Percentiles rank a stretch among this genome's conserved stretches.
phyloP scores from a whole-genome alignment of 2,113 vertebrate species.

The Strix aluco region DNA sequence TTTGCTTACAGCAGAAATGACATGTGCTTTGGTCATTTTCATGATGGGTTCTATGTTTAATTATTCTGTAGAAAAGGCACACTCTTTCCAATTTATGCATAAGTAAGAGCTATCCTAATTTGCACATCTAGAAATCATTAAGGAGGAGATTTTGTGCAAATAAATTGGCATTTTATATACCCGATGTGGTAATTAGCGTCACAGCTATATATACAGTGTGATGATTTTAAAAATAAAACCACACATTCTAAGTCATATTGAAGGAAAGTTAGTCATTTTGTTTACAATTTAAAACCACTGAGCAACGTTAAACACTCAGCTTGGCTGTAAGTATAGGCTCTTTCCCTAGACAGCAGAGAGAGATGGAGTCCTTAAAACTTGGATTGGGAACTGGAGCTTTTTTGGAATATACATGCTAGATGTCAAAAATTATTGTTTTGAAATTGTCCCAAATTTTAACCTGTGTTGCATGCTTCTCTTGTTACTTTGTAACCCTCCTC shows the following conservation, averaged over 20 bases:
- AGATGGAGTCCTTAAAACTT: neutral
- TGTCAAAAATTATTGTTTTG: neutral
- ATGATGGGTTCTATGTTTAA: neutral
- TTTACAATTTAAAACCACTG: neutral
- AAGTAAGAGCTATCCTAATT: neutral
- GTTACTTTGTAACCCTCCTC: neutral
- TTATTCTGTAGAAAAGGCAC: neutral
- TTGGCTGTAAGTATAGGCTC: neutral
- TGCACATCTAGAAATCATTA: neutral
- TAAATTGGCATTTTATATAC: neutral
- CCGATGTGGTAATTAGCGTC: neutral
- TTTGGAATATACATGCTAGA: neutral
- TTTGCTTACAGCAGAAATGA: neutral
- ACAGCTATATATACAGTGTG: neutral
- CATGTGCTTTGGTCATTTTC: neutral
- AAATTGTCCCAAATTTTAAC: neutral
- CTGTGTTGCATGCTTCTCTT: neutral
- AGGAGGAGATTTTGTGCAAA: neutral
- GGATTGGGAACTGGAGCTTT: neutral
- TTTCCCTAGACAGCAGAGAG: neutral
- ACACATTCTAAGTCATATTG: neutral
- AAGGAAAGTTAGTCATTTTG: neutral
- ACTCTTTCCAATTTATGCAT: neutral
- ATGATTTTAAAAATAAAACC: neutral
- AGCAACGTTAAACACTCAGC: neutral